A percentile compares a stretch with the other conserved stretches of the same genome.
These are phyloP conservation scores for Ophion slaviceki DNA, from an alignment of 2,888 invertebrate species.

Conservation along the genomic window DNA sequence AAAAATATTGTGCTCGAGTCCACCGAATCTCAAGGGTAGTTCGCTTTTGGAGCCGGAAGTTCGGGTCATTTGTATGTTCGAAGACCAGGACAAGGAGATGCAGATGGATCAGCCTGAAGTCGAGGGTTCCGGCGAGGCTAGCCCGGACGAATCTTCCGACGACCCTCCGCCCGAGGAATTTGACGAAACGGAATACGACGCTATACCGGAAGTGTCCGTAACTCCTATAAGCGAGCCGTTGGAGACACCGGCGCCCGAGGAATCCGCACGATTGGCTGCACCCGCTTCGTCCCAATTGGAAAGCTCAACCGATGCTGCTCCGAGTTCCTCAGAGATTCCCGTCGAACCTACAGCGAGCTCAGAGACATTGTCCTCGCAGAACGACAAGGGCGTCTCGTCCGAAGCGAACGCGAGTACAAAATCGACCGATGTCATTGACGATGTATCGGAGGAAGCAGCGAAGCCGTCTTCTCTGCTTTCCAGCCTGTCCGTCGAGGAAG, in stretches of 20 bases:
- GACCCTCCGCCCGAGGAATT: conserved; percentile 43
- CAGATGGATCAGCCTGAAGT: conserved; percentile 86
- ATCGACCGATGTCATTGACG: conserved; percentile 3
- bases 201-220: conserved; percentile 32
- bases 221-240: conserved; percentile 23
- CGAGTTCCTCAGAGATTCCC: conserved; percentile 36
- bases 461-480: not conserved
- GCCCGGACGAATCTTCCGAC: conserved; percentile 70
- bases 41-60: conserved; percentile 86
- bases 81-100: conserved; percentile 81
- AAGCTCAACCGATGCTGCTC: not conserved
- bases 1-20: conserved; percentile 86
- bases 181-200: conserved; percentile 35
- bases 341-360: conserved; percentile 15
- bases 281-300: not conserved
- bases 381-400: conserved; percentile 39
- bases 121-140: conserved; percentile 80
- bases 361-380: conserved; percentile 59
- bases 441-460: conserved; percentile 25
- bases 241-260: conserved; percentile 33
- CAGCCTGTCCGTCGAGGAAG: conserved; percentile 36
- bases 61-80: conserved; percentile 73
- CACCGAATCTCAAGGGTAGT: conserved; percentile 84
- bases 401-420: conserved; percentile 13
- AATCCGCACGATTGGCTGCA: conserved; percentile 3